These are phyloP conservation scores for Bryconaethiops microstoma DNA, from an alignment of 2,797 vertebrate genomes.

Conservation along the genomic window DNA sequence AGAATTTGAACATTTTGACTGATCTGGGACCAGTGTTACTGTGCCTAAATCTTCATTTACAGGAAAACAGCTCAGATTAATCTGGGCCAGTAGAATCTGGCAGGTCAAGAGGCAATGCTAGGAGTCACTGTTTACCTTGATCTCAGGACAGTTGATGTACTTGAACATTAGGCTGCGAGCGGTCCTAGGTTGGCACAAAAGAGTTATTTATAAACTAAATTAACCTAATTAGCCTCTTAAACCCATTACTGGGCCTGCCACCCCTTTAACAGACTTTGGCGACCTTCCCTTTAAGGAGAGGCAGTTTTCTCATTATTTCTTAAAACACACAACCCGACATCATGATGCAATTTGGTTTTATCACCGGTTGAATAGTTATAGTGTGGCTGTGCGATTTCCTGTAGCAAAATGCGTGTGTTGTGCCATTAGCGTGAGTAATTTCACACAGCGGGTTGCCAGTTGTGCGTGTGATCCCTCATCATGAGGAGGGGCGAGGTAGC, in stretches of 20 bases:
- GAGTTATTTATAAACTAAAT: constrained; percentile 34
- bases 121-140: constrained; percentile 1
- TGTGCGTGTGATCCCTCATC: constrained; percentile 71
- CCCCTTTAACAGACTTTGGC: background rate
- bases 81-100: constrained; percentile 64
- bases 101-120: constrained; percentile 53
- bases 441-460: constrained; percentile 80
- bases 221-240: background rate
- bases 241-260: background rate
- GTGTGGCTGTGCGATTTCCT: constrained; percentile 81
- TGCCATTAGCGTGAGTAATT: constrained; percentile 81
- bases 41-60: constrained; percentile 41
- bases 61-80: constrained; percentile 29
- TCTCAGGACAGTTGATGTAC: constrained; percentile 32
- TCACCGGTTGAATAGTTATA: constrained; percentile 81
- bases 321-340: constrained; percentile 69
- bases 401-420: constrained; percentile 78
- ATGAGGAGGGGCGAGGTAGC: constrained; percentile 61
- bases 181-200: constrained; percentile 45
- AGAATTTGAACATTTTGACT: constrained; percentile 31
- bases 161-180: constrained; percentile 24
- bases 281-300: constrained; percentile 53
- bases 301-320: constrained; percentile 65
- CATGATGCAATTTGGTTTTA: constrained; percentile 85
- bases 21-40: constrained; percentile 14